These are phyloP conservation scores for Acleris sparsana DNA, from an alignment of 2,888 invertebrate genomes.

Conservation along the genomic window DNA sequence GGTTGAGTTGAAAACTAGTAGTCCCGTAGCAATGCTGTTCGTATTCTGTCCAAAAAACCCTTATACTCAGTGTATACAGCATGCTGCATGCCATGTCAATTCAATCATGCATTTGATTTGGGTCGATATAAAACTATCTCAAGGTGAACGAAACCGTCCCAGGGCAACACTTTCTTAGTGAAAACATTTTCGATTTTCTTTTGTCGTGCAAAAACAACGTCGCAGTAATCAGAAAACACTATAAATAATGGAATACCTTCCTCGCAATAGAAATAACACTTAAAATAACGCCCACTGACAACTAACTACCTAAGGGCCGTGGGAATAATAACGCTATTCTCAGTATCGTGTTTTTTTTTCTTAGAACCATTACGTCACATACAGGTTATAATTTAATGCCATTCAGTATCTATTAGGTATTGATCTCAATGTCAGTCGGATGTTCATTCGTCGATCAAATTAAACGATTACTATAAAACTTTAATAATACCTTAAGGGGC, in stretches of 20 bases:
- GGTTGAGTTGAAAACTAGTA: not conserved
- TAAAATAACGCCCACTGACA: conserved; percentile 24
- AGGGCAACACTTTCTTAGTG: too few relatives aligned
- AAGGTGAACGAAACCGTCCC: too few relatives aligned
- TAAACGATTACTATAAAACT: conserved; percentile 6
- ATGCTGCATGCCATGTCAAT: too few relatives aligned
- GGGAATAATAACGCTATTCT: conserved; percentile 55
- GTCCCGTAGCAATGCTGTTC: too few relatives aligned
- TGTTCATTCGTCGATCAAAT: conserved; percentile 17
- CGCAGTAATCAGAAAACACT: conserved; percentile 18
- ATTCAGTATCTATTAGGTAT: conserved; percentile 29
- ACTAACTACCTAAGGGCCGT: conserved; percentile 51
- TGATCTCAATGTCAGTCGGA: conserved; percentile 43
- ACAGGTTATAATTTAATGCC: conserved; percentile 35
- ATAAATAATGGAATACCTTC: conserved; percentile 37
- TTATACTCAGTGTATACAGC: too few relatives aligned
- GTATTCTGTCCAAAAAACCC: too few relatives aligned
- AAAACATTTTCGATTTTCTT: too few relatives aligned
- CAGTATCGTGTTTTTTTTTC: conserved; percentile 53
- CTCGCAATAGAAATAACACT: conserved; percentile 25
- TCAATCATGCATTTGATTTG: too few relatives aligned
- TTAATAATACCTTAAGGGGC: not conserved
- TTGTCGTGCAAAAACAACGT: not conserved
- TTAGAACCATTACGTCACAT: conserved; percentile 48
- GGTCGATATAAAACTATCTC: too few relatives aligned